Evolutionary conservation across 2,797 vertebrate genomes (phyloP), one percentile per base, ranked within the genome.

Genomic region (Apodemus agrarius): DNA sequence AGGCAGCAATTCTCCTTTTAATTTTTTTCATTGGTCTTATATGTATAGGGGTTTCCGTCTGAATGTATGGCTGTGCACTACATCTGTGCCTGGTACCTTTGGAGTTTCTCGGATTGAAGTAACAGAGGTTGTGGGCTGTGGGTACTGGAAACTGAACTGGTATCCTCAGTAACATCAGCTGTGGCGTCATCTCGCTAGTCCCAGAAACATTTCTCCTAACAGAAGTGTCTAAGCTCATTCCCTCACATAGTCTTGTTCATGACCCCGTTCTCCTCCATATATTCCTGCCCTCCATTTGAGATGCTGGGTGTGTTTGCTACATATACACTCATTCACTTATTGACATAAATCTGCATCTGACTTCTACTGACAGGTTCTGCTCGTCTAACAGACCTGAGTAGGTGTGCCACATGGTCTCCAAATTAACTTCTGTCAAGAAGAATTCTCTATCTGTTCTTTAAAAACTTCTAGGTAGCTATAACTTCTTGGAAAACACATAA

Each of bases 351-450:
- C 17, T 79, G 76, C 46, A 76, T 76, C 40, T 63, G 59, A 61
- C 43, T 67, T 67, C 76, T 67, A 84, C 21, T 81, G 74, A 93
- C 67, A 91, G 90, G 31, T 86, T 83, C 59, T 83, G 26, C 2
- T 34, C 12, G 4, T 49, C 43, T 82, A 91, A 85, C 2, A 95
- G 82, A 89, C 76, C 65, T 21, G 63, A 93, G n/a, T n/a, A 89
- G 40, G 59, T 89, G n/a, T 74, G 29, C 13, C 85, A 67, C 31
- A 31, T 89, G 43, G 63, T 84, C 24, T 78, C 29, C 65, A 96
- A 89, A 88, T 83, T 93, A 95, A 93, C 65, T 78, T 97, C 76
- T 54, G 91, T 34, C 72, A 95, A 52, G 61, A 82, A 78, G 61
- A 84, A 88, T 72, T 88, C 76, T 94, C 82, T 72, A 78, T 52